Evolutionary conservation across 2,113 vertebrate species (phyloP).

Genomic region (Equus przewalskii): DNA sequence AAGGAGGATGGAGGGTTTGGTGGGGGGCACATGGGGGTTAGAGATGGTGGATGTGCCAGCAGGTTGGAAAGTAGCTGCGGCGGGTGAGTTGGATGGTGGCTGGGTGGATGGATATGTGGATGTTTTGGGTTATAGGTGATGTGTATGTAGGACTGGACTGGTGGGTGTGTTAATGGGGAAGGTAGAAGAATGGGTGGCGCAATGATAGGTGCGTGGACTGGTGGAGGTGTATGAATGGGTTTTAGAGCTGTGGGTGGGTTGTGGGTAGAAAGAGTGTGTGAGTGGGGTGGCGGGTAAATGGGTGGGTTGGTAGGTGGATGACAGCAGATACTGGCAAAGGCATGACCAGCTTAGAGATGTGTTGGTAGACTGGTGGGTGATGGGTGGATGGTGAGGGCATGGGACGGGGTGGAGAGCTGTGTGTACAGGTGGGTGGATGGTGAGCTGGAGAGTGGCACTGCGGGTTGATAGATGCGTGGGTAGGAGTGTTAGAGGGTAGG

Average conservation of each 20-base stretch:
- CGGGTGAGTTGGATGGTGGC: fast-evolving
- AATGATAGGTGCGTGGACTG: fast-evolving
- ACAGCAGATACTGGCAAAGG: no score
- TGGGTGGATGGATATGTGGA: fast-evolving
- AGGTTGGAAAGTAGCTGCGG: background rate
- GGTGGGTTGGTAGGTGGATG: background rate
- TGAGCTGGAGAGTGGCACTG: background rate
- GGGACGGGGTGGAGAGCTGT: background rate
- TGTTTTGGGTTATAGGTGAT: fast-evolving
- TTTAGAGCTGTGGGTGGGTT: background rate
- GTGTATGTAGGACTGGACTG: no score
- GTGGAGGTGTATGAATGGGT: background rate
- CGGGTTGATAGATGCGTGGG: background rate
- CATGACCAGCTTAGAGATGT: no score
- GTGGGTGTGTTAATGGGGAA: background rate
- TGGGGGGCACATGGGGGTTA: no score
- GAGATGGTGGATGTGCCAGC: background rate
- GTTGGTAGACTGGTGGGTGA: no score
- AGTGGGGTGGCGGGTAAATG: background rate
- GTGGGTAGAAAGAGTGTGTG: background rate
- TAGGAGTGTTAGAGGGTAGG: background rate
- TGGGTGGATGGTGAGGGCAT: background rate
- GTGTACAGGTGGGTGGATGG: background rate
- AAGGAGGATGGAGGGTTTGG: background rate
- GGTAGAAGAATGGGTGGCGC: no score